Base-by-base conservation (phyloP, 2,888 invertebrate species). In the Oscheius sp. region DNA sequence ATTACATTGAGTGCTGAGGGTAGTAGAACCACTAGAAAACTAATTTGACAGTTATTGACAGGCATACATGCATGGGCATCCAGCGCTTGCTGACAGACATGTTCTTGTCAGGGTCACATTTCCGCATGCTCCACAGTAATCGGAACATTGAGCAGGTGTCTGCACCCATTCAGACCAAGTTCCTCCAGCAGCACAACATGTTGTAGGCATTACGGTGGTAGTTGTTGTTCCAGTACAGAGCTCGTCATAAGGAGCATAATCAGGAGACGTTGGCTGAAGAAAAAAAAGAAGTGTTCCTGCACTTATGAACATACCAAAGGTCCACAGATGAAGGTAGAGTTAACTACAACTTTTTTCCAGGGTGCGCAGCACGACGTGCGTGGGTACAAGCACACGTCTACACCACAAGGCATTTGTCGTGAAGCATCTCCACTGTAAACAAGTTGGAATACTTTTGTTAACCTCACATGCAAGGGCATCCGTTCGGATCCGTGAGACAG, bases 41-140 rank as follows among this genome's bases (percentile, higher is more conserved):
- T n/a, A n/a, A n/a, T n/a, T n/a, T n/a, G n/a, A 36, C 17, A 17
- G 17, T 28, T 26, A 17, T n/a, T 24, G 30, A 28, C 12, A 36
- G 36, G 8, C 8, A 36, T 57, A 75, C 69, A 49, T 71, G 72
- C 76, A 76, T 17, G 68, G 67, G 47, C 76, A 76, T 36, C 75
- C 75, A 38, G 41, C 56, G 1, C 56, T 54, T 44, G 51, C 65
- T 2, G 76, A 76, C 3, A 63, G 32, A 45, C 76, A 76, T 2
- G 73, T 73, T 24, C 76, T 47, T 6, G 72, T 70, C n/a, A 63
- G 50, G 3, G 74, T 74, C 6, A 70, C 47, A 41, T 71, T 70
- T 41, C 70, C 76, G 49, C 76, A 76, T 2, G 75, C 75, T 49
- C 76, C 76, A 45, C 76, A 76, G 9, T 71, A 74, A 28, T 76